phyloP scores from a whole-genome alignment of 1,140 invertebrate genomes.

The Orius laevigatus region DNA sequence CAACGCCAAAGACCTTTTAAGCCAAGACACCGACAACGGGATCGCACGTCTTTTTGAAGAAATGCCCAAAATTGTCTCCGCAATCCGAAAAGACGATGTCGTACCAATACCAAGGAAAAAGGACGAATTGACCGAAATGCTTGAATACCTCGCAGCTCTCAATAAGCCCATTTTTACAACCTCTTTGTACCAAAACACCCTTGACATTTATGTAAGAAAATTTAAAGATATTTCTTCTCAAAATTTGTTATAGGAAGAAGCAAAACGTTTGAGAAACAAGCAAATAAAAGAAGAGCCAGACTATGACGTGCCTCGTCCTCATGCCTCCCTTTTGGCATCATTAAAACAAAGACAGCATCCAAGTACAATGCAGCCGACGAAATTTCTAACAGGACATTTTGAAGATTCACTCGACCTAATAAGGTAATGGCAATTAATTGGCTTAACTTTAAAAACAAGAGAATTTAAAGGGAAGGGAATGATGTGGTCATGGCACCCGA shows the following conservation, averaged over 20 bases:
- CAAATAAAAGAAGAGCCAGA: conserved; percentile 26
- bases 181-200: conserved; percentile 2
- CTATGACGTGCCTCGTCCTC: conserved; percentile 29
- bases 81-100: too few species aligned
- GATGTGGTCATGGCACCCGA: conserved; percentile 13
- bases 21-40: conserved; percentile 8
- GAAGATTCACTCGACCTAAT: conserved; percentile 8
- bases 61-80: too few species aligned
- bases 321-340: conserved; percentile 21
- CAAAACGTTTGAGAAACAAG: neutral
- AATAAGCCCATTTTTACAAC: neutral
- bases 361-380: conserved; percentile 9
- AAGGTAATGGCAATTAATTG: neutral
- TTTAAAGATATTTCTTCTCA: neutral
- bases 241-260: neutral
- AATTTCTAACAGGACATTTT: conserved; percentile 12
- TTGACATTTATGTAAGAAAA: conserved; percentile 1
- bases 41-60: neutral
- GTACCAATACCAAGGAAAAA: neutral
- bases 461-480: neutral
- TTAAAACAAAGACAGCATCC: neutral
- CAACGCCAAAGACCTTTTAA: conserved; percentile 10
- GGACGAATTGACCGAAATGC: conserved; percentile 1
- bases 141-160: neutral
- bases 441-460: neutral